phyloP scores from a whole-genome alignment of 2,113 vertebrate species.

The Tenebrosternarchus preto region DNA sequence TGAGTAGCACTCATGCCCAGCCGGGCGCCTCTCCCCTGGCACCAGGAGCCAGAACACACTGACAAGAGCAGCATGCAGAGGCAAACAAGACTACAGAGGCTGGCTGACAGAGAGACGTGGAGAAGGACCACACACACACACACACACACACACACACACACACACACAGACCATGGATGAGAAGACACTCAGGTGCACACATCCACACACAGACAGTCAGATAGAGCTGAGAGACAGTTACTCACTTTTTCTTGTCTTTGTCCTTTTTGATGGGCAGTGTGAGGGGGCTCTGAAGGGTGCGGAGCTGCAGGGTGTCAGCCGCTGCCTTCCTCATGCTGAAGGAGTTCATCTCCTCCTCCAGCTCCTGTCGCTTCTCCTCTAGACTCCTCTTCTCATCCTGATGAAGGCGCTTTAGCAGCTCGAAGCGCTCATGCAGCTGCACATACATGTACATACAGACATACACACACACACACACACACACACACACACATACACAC shows the following conservation, averaged over 20 bases:
- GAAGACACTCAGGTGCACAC: slow-evolving; percentile 47
- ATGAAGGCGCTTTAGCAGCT: slow-evolving; percentile 50
- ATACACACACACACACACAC: background rate
- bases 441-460: slow-evolving; percentile 1
- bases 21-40: background rate
- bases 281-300: slow-evolving; percentile 32
- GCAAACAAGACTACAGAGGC: slow-evolving; percentile 27
- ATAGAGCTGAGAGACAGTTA: background rate
- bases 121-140: background rate
- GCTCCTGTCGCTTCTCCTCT: slow-evolving; percentile 53
- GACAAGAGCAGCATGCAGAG: background rate
- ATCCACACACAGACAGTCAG: slow-evolving; percentile 4
- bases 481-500: no score
- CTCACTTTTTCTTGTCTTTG: slow-evolving; percentile 56
- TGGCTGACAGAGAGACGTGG: background rate
- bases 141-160: slow-evolving; percentile 8
- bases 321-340: slow-evolving; percentile 55
- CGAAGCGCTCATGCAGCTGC: slow-evolving; percentile 56
- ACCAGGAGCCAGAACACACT: slow-evolving; percentile 31
- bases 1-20: background rate
- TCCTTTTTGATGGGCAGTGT: slow-evolving; percentile 38
- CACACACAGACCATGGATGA: background rate
- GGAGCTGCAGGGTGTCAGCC: slow-evolving; percentile 50
- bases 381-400: slow-evolving; percentile 54
- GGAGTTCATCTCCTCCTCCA: slow-evolving; percentile 56